phyloP scores from a whole-genome alignment of 2,797 vertebrate species.

The Arctocebus calabarensis region DNA sequence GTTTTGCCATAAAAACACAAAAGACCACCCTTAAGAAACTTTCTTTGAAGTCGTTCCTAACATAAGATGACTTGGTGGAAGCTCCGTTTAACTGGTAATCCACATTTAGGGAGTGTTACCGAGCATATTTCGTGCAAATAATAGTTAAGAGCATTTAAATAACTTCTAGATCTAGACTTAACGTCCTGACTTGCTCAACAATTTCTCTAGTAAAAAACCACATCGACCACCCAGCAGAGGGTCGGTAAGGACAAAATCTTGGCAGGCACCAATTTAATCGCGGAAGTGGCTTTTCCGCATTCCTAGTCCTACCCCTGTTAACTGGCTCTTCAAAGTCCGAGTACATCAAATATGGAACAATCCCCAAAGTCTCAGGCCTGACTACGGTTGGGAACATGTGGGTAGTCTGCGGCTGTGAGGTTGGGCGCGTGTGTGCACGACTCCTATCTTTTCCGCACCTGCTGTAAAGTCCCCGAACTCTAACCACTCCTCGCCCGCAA shows the following conservation, averaged over 20 bases:
- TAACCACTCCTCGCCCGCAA: accelerated
- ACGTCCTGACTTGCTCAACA: not conserved
- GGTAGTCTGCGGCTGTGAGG: accelerated
- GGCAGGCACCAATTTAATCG: not conserved
- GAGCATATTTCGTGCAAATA: not conserved
- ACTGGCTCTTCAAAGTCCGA: not conserved
- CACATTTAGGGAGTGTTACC: not conserved
- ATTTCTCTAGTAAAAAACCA: not conserved
- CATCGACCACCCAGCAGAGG: not conserved
- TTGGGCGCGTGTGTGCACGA: not conserved
- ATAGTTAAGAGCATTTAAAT: not conserved
- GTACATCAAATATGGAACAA: accelerated
- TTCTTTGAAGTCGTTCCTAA: not conserved
- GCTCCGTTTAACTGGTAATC: not conserved
- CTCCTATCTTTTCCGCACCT: accelerated
- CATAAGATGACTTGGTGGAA: not conserved
- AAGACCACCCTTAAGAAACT: not conserved
- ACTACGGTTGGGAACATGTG: accelerated
- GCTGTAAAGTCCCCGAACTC: no score
- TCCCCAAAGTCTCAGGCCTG: not conserved
- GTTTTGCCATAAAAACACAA: not conserved
- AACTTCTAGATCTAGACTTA: not conserved
- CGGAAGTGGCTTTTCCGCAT: conserved; percentile 3
- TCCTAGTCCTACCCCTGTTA: not conserved
- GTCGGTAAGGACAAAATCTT: not conserved